Conservation (phyloP, 2,113 vertebrate genomes). For the Istiophorus platypterus region DNA sequence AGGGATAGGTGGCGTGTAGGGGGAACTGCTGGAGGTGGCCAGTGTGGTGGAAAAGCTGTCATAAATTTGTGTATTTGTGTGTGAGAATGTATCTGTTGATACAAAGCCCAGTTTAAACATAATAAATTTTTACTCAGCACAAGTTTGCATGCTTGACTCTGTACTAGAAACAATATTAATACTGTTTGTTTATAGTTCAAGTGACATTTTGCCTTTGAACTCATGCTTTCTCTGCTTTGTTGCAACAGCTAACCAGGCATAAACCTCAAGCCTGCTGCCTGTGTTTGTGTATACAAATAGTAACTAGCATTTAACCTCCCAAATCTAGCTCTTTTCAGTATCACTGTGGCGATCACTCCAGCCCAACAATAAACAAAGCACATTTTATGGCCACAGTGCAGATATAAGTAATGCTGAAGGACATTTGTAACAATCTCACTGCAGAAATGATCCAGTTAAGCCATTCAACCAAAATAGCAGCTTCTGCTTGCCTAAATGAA, state of each 20-base stretch:
- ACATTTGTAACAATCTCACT: slow-evolving; percentile 59
- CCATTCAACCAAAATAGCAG: slow-evolving; percentile 80
- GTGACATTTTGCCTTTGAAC: background rate
- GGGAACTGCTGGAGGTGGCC: slow-evolving; percentile 19
- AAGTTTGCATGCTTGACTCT: background rate
- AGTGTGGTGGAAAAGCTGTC: slow-evolving; percentile 2
- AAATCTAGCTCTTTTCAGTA: slow-evolving; percentile 39
- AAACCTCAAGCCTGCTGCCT: slow-evolving; percentile 15
- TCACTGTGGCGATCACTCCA: slow-evolving; percentile 30
- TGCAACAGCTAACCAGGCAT: slow-evolving; percentile 27
- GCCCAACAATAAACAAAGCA: slow-evolving; percentile 60
- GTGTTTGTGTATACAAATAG: slow-evolving; percentile 59
- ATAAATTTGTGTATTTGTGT: background rate
- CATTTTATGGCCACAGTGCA: slow-evolving; percentile 33
- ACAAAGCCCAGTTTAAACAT: background rate
- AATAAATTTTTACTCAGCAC: background rate
- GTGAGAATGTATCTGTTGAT: background rate
- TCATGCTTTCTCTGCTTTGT: slow-evolving; percentile 31
- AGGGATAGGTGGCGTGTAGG: slow-evolving; percentile 36
- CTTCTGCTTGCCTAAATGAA: slow-evolving; percentile 78
- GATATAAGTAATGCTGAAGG: slow-evolving; percentile 53
- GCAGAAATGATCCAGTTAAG: slow-evolving; percentile 44
- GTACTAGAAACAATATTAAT: background rate
- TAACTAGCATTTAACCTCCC: slow-evolving; percentile 54
- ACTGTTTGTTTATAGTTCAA: slow-evolving; percentile 4